These are phyloP conservation scores for Bos indicus DNA, from an alignment of 2,113 vertebrate species.

Conservation along the genomic window DNA sequence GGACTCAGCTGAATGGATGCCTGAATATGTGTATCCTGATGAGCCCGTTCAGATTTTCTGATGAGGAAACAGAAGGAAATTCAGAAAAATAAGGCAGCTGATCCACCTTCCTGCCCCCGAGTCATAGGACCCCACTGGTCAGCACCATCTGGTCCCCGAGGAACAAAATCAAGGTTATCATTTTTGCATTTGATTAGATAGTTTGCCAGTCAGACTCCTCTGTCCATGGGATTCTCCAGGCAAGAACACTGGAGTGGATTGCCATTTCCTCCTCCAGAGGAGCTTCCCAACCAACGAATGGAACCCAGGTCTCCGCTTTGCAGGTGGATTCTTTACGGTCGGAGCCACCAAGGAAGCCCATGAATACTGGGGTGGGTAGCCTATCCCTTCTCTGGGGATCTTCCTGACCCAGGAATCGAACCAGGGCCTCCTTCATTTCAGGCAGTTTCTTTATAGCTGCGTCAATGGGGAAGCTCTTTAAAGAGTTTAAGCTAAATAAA, in stretches of 20 bases:
- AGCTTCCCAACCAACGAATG: background rate
- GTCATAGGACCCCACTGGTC: fast-evolving
- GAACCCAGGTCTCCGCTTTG: background rate
- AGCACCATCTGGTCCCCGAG: fast-evolving
- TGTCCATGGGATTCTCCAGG: background rate
- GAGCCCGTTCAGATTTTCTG: fast-evolving
- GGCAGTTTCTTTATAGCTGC: background rate
- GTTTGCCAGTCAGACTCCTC: background rate
- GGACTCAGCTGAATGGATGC: fast-evolving
- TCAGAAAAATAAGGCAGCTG: fast-evolving
- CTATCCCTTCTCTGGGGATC: background rate
- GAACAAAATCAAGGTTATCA: too few species aligned
- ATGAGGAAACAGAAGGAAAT: too few species aligned
- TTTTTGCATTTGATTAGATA: background rate
- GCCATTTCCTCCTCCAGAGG: background rate
- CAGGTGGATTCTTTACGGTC: background rate
- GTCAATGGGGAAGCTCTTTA: background rate
- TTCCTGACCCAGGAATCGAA: background rate
- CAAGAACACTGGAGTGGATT: background rate
- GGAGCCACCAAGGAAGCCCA: background rate
- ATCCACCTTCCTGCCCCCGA: fast-evolving
- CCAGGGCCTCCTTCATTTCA: background rate
- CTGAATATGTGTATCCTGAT: fast-evolving
- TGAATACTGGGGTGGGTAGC: background rate
- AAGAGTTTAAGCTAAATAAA: background rate